Conservation (phyloP, 2,888 invertebrate genomes). For the Alitta virens region DNA sequence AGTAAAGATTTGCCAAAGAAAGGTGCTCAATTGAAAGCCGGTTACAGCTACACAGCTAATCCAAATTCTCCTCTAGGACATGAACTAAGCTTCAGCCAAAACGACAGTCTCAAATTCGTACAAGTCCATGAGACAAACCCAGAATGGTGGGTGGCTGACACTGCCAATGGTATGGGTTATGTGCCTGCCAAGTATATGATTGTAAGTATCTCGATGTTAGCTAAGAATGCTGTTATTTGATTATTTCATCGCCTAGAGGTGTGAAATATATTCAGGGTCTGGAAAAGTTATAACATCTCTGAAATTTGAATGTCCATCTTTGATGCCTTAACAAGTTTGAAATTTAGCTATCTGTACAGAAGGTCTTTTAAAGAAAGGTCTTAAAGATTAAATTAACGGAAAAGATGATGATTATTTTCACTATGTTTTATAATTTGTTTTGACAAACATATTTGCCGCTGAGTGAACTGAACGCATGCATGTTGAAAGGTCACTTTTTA, state of each 20-base stretch:
- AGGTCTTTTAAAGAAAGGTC: too few relatives aligned
- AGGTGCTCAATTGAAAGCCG: slow-evolving; percentile 30
- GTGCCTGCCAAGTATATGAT: slow-evolving; percentile 37
- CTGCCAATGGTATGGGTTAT: slow-evolving; percentile 30
- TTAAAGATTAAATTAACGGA: too few relatives aligned
- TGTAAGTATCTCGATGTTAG: slow-evolving; percentile 24
- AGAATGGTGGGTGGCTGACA: slow-evolving; percentile 35
- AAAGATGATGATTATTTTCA: too few relatives aligned
- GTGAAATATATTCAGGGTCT: neutral
- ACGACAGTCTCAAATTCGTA: slow-evolving; percentile 31
- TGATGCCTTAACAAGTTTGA: too few relatives aligned
- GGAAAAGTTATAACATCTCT: neutral
- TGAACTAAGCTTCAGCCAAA: slow-evolving; percentile 34
- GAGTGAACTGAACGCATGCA: too few relatives aligned
- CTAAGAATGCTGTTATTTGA: neutral
- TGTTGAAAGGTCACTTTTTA: too few relatives aligned
- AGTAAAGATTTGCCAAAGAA: neutral
- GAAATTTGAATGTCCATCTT: too few relatives aligned
- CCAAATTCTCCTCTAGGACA: slow-evolving; percentile 34
- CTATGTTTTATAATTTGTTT: too few relatives aligned
- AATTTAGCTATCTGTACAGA: too few relatives aligned
- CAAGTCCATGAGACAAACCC: slow-evolving; percentile 20
- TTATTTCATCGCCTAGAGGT: neutral
- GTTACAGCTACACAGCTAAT: slow-evolving; percentile 36
- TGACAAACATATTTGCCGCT: too few relatives aligned